Evolutionary conservation across 1,140 invertebrate genomes (phyloP), one percentile per base, ranked within the genome.

Genomic region (Panagrolaimus sp.): DNA sequence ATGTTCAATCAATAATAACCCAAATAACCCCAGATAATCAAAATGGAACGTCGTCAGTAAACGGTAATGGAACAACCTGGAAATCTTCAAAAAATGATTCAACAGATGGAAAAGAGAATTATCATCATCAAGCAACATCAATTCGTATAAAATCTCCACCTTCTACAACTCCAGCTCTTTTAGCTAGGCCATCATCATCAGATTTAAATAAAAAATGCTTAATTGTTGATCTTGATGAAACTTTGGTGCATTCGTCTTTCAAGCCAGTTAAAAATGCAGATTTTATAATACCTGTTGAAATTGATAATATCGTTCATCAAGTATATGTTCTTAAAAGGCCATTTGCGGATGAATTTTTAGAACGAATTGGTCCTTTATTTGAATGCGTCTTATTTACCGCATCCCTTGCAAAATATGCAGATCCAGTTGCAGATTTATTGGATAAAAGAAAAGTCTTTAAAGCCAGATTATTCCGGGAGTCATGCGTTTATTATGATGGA

Each of bases 321-420:
- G 95, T 99, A 75, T 98, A 98, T 85, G 96, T 98, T 65, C 87
- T 98, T 83, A 99, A 99, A 87, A 88, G 96, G 87, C 96, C 96
- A 82, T 92, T 95, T 87, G 96, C 98, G 57, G 96, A 99, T 85
- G 95, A 98, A 82, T 99, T 98, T 87, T 88, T 99, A 51, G 91
- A 95, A 80, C 90, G 92, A 81, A 95, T 98, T 89, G 96, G 96
- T 53, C 92, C 97, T 86, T 87, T 98, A 47, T 99, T 96, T 86
- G 96, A 99, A 86, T 99, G 96, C 87, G 91, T 99, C 76, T 88
- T 99, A 68, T 99, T 99, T 87, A 99, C 96, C 74, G 96, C 96
- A 69, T 96, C 93, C 86, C 88, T 98, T 82, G 93, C 93, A 61
- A 98, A 92, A 90, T 99, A 99, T 87, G 96, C 96, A 71, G 96